Base-by-base conservation (phyloP, 2,888 invertebrate species). In the Pinctada fucata region DNA sequence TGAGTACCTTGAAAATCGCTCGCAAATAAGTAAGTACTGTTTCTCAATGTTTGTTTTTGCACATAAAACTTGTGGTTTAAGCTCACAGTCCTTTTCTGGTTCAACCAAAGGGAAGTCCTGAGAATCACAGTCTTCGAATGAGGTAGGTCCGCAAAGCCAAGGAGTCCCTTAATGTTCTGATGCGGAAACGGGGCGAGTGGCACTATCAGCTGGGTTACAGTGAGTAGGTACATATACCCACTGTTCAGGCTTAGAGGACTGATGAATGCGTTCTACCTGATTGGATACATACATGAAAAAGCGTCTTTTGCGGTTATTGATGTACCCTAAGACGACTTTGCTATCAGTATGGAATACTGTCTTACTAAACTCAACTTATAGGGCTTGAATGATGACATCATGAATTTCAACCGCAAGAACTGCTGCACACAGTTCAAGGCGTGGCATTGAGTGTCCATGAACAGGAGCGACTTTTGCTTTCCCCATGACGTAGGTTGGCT, bases 381-480 rank as follows among this genome's bases (percentile, higher is more conserved):
- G 31, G 5, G 80, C 48, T 4, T 68, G 58, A 13, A 49, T 6
- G 6, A 82, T 67, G 8, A 68, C 70, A 31, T 79, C 75, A 31
- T 68, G 72, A 3, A 86, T 16, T 73, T 86, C 79, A 2, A 79
- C 75, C 8, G 79, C 83, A n/a, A 83, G 73, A 16, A 84, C 82
- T 6, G 83, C 85, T 13, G 83, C 84, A 75, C 82, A 84, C 2
- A 84, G 79, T 66, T 86, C 84, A 2, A 86, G 77, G 8, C 83
- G 52, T 3, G 86, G 84, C 45, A 85, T 83, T 1, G 83, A 83
- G 16, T 82, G 81, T 6, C 83, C 82, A 67, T 52, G 76, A 2
- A n/a, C 51, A 10, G 84, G 84, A 3, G 84, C 82, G 3, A 85
- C 80, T 66, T 84, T 86, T 3, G 83, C 69, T 74, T 87, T 87